phyloP scores from a whole-genome alignment of 2,888 invertebrate species.

The Aporophyla lueneburgensis region DNA sequence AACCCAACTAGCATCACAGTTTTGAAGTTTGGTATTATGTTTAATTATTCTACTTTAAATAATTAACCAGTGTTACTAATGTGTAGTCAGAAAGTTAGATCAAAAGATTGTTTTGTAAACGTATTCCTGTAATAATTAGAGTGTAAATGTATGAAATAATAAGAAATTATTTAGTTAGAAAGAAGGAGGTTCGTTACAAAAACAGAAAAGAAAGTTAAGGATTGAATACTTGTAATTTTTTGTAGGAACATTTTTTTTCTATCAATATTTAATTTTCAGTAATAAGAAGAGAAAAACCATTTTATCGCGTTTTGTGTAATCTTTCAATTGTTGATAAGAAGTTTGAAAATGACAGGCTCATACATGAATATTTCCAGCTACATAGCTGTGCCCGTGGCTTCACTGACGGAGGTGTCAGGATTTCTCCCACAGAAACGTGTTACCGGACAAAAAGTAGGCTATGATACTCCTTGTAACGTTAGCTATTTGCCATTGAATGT shows the following conservation, averaged over 20 bases:
- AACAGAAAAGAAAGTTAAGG: not conserved
- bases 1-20: conserved; percentile 9
- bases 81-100: not conserved
- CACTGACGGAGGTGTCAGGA: too few relatives aligned
- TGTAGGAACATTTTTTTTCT: not conserved
- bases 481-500: too few relatives aligned
- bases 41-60: conserved; percentile 16
- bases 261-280: not conserved
- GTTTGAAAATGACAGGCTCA: too few relatives aligned
- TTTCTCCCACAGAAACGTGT: too few relatives aligned
- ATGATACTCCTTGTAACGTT: too few relatives aligned
- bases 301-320: too few relatives aligned
- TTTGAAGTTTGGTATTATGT: conserved; percentile 25
- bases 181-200: too few relatives aligned
- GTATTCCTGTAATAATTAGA: not conserved
- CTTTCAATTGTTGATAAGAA: too few relatives aligned
- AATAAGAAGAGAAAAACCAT: too few relatives aligned
- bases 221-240: not conserved
- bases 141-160: not conserved
- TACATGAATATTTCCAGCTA: too few relatives aligned
- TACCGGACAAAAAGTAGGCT: too few relatives aligned
- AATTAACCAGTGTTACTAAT: conserved; percentile 24
- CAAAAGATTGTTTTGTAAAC: not conserved
- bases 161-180: not conserved
- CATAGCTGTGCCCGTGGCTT: too few relatives aligned